Conservation (phyloP, 2,888 invertebrate genomes). For the Plutella xylostella region DNA sequence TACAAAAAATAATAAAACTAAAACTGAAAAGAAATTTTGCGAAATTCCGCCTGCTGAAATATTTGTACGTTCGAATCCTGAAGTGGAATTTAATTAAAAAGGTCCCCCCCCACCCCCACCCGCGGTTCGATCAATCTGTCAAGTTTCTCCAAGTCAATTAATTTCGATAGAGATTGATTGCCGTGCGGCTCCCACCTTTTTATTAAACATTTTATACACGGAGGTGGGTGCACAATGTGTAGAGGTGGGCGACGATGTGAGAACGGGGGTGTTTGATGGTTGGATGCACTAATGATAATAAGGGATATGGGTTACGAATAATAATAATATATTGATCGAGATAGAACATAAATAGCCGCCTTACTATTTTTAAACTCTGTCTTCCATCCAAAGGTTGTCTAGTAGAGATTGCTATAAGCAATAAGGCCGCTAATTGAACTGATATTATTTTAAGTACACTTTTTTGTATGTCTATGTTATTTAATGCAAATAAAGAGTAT, state of each 20-base stretch:
- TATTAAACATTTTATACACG: no score
- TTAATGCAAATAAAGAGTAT: no score
- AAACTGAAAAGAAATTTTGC: no score
- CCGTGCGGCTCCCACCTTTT: background rate
- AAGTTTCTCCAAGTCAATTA: conserved; percentile 3
- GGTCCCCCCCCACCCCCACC: background rate
- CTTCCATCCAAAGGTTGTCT: no score
- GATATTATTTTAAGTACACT: no score
- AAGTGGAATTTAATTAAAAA: background rate
- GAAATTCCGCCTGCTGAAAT: background rate
- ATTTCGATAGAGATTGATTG: conserved; percentile 2
- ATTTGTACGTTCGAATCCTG: background rate
- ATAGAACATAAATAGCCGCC: no score
- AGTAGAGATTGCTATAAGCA: no score
- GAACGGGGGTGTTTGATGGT: background rate
- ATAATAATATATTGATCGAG: background rate
- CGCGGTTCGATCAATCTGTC: conserved; percentile 1
- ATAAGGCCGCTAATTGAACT: no score
- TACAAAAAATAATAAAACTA: background rate
- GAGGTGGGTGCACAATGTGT: background rate
- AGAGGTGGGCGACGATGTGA: background rate
- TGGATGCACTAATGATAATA: background rate
- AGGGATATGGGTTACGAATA: no score
- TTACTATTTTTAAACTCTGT: no score
- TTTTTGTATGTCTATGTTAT: no score